Conservation (phyloP, 1,140 invertebrate genomes). For the Amphibalanus amphitrite region DNA sequence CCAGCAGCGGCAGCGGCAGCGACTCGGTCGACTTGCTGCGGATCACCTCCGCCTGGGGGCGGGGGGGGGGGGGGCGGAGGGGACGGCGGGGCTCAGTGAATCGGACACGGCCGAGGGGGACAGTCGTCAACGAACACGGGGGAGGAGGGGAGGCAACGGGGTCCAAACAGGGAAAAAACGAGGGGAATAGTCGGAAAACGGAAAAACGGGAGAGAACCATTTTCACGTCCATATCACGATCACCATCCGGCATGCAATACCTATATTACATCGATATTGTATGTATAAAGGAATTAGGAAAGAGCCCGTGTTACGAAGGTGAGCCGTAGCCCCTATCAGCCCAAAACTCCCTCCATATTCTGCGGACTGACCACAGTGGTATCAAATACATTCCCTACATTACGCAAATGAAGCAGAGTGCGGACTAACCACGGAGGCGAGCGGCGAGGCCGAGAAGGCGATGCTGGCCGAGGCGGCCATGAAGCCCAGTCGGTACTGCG, state of each 20-base stretch:
- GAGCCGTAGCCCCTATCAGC: background rate
- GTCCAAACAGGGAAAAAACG: too few species aligned
- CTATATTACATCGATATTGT: background rate
- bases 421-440: conserved; percentile 42
- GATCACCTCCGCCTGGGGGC: conserved; percentile 49
- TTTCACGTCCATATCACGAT: too few species aligned
- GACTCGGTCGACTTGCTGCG: conserved; percentile 51
- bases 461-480: conserved; percentile 51
- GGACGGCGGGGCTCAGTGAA: conserved; percentile 1
- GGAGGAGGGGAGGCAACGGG: too few species aligned
- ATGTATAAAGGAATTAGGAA: background rate
- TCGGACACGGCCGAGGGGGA: background rate
- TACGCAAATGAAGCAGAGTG: background rate
- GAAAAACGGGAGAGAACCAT: too few species aligned
- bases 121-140: too few species aligned
- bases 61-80: background rate
- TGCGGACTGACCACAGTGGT: background rate
- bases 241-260: too few species aligned
- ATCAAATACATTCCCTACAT: background rate
- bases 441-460: conserved; percentile 56
- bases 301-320: background rate
- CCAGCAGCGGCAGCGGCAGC: conserved; percentile 57
- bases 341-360: background rate
- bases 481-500: conserved; percentile 32
- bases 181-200: too few species aligned